phyloP scores from a whole-genome alignment of 2,113 vertebrate genomes.

The Gallinago paraguaiae region DNA sequence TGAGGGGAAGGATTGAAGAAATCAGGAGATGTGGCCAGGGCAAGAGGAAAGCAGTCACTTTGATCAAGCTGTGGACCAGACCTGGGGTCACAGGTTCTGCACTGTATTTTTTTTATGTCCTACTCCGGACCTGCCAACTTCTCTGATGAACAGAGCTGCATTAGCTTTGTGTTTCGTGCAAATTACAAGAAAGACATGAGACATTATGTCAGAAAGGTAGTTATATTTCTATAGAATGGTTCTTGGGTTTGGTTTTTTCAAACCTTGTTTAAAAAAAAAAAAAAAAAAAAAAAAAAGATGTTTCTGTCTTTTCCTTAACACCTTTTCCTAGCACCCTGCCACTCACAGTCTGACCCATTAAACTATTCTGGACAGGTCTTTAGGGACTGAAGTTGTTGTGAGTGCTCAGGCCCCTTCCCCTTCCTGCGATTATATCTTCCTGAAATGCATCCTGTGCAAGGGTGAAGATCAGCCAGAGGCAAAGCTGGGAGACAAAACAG shows the following conservation, averaged over 20 bases:
- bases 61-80: not conserved
- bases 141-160: not conserved
- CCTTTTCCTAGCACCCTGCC: not conserved
- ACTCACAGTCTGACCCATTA: not conserved
- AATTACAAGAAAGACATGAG: not conserved
- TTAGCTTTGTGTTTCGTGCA: not conserved
- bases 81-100: not conserved
- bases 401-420: conserved; percentile 8
- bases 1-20: not conserved
- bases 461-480: not conserved
- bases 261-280: not conserved
- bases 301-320: not conserved
- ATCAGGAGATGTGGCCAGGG: not conserved
- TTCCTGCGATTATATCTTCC: conserved; percentile 47
- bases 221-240: not conserved
- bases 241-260: not conserved
- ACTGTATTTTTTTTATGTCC: not conserved
- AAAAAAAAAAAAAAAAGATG: not conserved
- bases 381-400: not conserved
- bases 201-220: not conserved
- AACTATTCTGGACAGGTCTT: not conserved
- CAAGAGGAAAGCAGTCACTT: not conserved
- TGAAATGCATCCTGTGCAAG: conserved; percentile 49
- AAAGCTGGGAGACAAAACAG: not conserved
- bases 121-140: not conserved